Evolutionary conservation across 2,888 invertebrate genomes (phyloP), one percentile per base, ranked within the genome.

Genomic region (Steromphala cineraria): DNA sequence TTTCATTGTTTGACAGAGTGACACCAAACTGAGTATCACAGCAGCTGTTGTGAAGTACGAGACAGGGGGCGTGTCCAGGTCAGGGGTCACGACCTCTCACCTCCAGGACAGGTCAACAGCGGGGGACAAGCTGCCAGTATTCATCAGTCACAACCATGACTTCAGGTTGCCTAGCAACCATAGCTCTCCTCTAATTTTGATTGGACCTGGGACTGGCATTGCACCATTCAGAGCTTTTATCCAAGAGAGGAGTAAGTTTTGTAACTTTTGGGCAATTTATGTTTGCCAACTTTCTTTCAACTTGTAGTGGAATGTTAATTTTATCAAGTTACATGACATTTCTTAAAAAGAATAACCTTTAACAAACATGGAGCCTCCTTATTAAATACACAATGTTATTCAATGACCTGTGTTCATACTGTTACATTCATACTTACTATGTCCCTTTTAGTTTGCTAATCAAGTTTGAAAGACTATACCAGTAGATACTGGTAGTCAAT

Each of bases 141-240:
- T 90, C 79, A 86, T 90, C 78, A 90, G 90, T 79, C 79, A 83
- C 17, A 90, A 90, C 76, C 87, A 88, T 53, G 88, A 88, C 78
- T 90, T 90, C 74, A 81, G 89, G 52, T 82, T 90, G 75, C 90
- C 90, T 31, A 79, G 36, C 46, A 75, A 86, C 82, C 71, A 53
- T 52, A 53, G 62, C 15, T 53, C 90, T 1, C 97, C 97, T 0
- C 94, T 96, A 52, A 96, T 99, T 85, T 95, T 98, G 94, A 95
- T 99, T 62, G 98, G 98, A 0, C 99, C 99, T 0, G 99, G 99
- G 19, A 99, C 99, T 0, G 99, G 99, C 0, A 95, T 98, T 19
- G 98, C 99, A 0, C 98, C 99, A 0, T 98, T 99, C 93, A 95
- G 98, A 83, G 96, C 96, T 85, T 94, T 96, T 67, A 94, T 98